Percentiles rank a stretch among this genome's conserved stretches.
These are phyloP conservation scores for Drosophila bipectinata DNA, from an alignment of 1,140 invertebrate genomes.

Conservation along the genomic window DNA sequence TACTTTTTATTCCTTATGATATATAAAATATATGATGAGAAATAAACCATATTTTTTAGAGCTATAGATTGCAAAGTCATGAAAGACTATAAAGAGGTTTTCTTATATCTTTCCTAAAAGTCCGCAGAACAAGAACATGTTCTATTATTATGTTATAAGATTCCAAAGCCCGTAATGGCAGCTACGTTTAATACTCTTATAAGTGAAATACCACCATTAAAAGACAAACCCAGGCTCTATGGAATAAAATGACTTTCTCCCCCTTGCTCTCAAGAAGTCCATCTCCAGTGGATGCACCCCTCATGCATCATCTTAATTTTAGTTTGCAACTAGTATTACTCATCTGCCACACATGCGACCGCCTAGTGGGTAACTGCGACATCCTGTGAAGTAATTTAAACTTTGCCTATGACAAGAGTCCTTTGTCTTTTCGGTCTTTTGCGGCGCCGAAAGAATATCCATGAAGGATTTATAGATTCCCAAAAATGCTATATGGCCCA, in stretches of 20 bases:
- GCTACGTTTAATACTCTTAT: neutral
- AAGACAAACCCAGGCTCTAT: neutral
- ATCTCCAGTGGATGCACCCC: constrained; percentile 12
- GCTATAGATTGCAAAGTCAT: too few relatives aligned
- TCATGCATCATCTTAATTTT: constrained; percentile 61
- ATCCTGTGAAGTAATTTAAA: constrained; percentile 80
- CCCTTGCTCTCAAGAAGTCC: neutral
- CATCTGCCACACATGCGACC: constrained; percentile 62
- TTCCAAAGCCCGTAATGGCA: neutral
- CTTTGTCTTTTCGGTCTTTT: constrained; percentile 28
- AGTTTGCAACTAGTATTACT: constrained; percentile 59
- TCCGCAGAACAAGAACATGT: too few relatives aligned
- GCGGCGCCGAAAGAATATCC: constrained; percentile 19
- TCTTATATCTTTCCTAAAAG: too few relatives aligned
- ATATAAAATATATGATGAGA: too few relatives aligned
- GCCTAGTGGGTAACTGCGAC: constrained; percentile 32
- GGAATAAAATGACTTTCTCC: neutral
- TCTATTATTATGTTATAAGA: too few relatives aligned
- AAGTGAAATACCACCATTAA: neutral
- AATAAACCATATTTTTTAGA: too few relatives aligned
- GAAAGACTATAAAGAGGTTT: too few relatives aligned
- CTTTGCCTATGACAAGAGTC: constrained; percentile 54
- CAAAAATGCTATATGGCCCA: constrained; percentile 47
- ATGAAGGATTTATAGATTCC: constrained; percentile 59
- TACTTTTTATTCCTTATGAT: neutral